These are phyloP conservation scores for Neolamprologus sp. DNA, from an alignment of 2,113 vertebrate species.

Conservation along the genomic window DNA sequence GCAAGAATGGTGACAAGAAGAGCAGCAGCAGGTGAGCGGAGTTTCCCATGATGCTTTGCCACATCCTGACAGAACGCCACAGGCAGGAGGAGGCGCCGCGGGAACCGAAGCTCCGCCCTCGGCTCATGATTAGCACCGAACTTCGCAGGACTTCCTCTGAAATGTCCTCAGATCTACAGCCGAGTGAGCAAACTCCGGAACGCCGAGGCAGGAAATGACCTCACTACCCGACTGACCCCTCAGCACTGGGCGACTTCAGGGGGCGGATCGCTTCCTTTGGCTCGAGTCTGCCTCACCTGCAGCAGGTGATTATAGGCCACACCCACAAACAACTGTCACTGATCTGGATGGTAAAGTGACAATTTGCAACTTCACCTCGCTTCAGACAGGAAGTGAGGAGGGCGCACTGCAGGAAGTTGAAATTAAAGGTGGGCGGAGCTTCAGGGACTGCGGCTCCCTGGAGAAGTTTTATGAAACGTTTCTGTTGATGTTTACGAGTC, in stretches of 20 bases:
- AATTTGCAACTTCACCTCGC: background rate
- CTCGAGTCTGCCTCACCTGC: background rate
- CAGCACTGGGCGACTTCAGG: background rate
- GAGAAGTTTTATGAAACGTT: background rate
- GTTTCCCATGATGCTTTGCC: background rate
- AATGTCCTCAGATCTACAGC: background rate
- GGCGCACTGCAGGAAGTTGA: background rate
- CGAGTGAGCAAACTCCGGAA: fast-evolving
- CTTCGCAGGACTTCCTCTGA: background rate
- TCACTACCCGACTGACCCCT: background rate
- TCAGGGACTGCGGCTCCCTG: background rate
- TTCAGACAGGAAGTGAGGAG: background rate
- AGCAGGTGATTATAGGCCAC: background rate
- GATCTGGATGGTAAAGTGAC: background rate
- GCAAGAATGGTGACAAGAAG: background rate
- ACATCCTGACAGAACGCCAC: background rate
- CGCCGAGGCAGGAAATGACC: background rate
- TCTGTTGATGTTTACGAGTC: background rate
- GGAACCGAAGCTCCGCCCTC: background rate
- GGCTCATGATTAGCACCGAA: background rate
- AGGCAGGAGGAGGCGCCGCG: background rate
- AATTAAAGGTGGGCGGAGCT: background rate
- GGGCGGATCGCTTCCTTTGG: background rate
- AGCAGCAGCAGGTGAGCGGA: background rate
- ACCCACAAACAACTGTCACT: background rate